A percentile compares a stretch with the other conserved stretches of the same genome.
These are phyloP conservation scores for Drosophila melanosoma DNA, from an alignment of 2,888 invertebrate species.

Conservation along the genomic window DNA sequence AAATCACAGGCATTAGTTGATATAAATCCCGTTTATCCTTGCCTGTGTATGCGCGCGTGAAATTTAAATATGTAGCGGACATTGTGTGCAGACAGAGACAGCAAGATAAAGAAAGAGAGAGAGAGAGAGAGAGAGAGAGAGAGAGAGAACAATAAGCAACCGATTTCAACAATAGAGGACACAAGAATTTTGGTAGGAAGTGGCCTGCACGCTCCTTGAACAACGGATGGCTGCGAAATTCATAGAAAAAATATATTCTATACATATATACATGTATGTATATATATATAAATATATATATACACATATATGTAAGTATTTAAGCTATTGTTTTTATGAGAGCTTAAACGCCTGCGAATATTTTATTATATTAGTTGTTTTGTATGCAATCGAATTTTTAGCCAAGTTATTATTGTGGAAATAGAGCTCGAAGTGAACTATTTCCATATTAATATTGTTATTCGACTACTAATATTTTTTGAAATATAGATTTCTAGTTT, in stretches of 20 bases:
- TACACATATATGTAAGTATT: conserved; percentile 30
- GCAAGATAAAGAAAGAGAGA: neutral
- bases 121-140: neutral
- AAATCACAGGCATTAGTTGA: conserved; percentile 80
- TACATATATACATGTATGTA: too few species aligned
- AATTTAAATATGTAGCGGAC: conserved; percentile 72
- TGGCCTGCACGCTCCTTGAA: conserved; percentile 59
- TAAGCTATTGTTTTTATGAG: conserved; percentile 59
- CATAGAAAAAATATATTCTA: conserved; percentile 9
- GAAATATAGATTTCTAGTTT: neutral
- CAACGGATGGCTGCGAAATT: conserved; percentile 53
- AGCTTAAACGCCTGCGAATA: conserved; percentile 17
- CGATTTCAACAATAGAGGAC: conserved; percentile 54
- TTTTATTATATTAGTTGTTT: conserved; percentile 24
- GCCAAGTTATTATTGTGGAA: conserved; percentile 2
- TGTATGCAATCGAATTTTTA: conserved; percentile 31
- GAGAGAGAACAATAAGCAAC: conserved; percentile 1
- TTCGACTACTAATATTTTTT: neutral
- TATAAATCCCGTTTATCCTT: conserved; percentile 80
- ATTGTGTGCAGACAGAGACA: conserved; percentile 25
- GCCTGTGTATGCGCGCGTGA: conserved; percentile 77
- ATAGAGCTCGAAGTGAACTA: conserved; percentile 10
- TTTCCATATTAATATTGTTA: neutral
- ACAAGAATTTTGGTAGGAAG: conserved; percentile 57
- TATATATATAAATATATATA: conserved; percentile 10